phyloP scores from a whole-genome alignment of 2,113 vertebrate species.

The Steatornis caripensis region DNA sequence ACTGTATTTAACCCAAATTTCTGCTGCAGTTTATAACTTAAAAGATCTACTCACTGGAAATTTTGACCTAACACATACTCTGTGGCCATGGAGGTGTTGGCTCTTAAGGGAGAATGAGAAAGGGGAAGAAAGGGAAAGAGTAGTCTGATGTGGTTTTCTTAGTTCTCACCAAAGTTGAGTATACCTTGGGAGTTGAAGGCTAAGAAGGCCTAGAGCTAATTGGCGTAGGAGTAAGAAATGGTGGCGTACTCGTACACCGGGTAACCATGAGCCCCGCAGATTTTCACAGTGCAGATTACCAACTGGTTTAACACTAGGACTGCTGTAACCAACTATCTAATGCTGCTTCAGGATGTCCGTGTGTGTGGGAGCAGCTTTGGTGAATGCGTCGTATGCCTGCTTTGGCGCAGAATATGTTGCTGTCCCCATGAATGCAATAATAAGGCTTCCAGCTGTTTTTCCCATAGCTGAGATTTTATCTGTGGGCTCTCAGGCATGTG shows the following conservation, averaged over 20 bases:
- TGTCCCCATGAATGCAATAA: background rate
- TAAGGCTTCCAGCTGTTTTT: background rate
- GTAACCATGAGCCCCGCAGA: background rate
- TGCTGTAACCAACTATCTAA: background rate
- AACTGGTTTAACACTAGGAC: background rate
- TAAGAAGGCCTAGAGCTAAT: background rate
- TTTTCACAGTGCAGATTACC: background rate
- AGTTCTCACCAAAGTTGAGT: background rate
- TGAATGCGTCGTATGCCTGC: fast-evolving
- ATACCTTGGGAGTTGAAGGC: background rate
- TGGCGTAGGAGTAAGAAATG: background rate
- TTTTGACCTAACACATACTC: background rate
- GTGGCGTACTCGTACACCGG: fast-evolving
- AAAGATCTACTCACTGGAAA: background rate
- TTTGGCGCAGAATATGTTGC: background rate
- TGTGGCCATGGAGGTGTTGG: background rate
- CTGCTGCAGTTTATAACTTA: background rate
- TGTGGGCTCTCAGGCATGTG: background rate
- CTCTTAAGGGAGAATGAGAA: background rate
- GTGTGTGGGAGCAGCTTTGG: background rate
- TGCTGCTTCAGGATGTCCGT: background rate
- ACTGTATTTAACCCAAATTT: background rate
- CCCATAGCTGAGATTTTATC: background rate
- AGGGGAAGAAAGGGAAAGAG: background rate
- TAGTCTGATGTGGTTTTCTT: background rate